A percentile compares a stretch with the other conserved stretches of the same genome.
Evolutionary conservation across 2,888 invertebrate genomes (phyloP).

Genomic region (Ramazzottius varieornatus): DNA sequence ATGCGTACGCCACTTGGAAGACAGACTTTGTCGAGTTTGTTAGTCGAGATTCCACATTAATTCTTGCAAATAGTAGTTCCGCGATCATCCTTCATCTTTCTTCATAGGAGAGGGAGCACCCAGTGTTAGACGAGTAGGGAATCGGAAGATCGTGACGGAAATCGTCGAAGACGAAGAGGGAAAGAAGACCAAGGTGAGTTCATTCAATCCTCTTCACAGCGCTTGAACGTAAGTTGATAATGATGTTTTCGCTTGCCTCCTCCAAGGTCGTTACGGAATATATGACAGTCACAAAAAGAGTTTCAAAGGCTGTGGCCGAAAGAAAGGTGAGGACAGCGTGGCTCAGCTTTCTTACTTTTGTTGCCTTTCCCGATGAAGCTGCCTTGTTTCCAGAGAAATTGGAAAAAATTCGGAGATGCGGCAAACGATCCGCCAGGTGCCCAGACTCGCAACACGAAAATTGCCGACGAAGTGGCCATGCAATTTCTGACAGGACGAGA

Average conservation of each 20-base stretch:
- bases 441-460: slow-evolving; percentile 85
- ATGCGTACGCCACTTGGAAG: too few relatives aligned
- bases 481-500: slow-evolving; percentile 25
- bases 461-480: slow-evolving; percentile 83
- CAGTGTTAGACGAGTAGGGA: not conserved
- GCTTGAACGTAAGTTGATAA: not conserved
- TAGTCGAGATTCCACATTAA: too few relatives aligned
- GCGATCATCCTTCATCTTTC: too few relatives aligned
- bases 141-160: not conserved
- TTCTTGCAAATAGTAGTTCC: too few relatives aligned
- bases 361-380: too few relatives aligned
- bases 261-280: slow-evolving; percentile 37
- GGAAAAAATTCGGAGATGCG: slow-evolving; percentile 83
- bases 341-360: slow-evolving; percentile 3
- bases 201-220: slow-evolving; percentile 1
- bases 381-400: slow-evolving; percentile 29
- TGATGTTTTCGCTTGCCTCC: not conserved
- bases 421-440: slow-evolving; percentile 78
- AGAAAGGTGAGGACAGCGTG: slow-evolving; percentile 34
- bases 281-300: slow-evolving; percentile 60
- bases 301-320: slow-evolving; percentile 51
- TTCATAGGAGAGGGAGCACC: too few relatives aligned
- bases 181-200: slow-evolving; percentile 42
- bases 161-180: slow-evolving; percentile 36
- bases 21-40: too few relatives aligned